These are phyloP conservation scores for Megalonaias nervosa DNA, from an alignment of 1,140 invertebrate genomes.

Conservation along the genomic window DNA sequence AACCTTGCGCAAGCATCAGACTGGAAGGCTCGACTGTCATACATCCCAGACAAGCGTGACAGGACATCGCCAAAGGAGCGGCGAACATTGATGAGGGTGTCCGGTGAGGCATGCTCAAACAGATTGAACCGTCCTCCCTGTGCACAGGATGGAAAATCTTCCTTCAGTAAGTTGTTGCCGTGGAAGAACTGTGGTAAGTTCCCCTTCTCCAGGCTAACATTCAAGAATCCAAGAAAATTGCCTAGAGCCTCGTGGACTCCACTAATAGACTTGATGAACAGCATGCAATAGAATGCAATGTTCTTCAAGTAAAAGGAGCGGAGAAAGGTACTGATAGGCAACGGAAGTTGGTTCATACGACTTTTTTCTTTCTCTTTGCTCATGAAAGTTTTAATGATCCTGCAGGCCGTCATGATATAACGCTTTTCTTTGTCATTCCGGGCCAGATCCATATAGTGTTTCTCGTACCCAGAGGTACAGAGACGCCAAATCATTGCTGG, in stretches of 20 bases:
- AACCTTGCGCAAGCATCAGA: too few species aligned
- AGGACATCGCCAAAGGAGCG: too few species aligned
- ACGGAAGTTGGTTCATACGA: background rate
- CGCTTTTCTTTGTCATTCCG: background rate
- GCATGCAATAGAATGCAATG: conserved; percentile 14
- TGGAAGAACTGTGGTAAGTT: conserved; percentile 10
- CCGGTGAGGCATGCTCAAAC: too few species aligned
- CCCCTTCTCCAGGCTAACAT: background rate
- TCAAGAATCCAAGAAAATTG: conserved; percentile 1
- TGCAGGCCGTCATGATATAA: conserved; percentile 7
- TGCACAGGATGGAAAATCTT: background rate
- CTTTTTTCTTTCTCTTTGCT: too few species aligned
- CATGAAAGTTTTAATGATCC: background rate
- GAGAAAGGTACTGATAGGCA: conserved; percentile 5
- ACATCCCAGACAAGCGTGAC: too few species aligned
- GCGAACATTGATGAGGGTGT: too few species aligned
- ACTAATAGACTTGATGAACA: background rate
- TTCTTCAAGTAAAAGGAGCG: conserved; percentile 25
- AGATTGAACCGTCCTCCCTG: background rate
- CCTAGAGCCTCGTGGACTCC: background rate
- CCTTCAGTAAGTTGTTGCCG: background rate
- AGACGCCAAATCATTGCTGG: conserved; percentile 2
- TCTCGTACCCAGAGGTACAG: conserved; percentile 14
- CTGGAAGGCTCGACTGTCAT: too few species aligned
- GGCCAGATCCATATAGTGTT: conserved; percentile 8